Conservation (phyloP, 1,140 invertebrate species). For the Delia radicum region DNA sequence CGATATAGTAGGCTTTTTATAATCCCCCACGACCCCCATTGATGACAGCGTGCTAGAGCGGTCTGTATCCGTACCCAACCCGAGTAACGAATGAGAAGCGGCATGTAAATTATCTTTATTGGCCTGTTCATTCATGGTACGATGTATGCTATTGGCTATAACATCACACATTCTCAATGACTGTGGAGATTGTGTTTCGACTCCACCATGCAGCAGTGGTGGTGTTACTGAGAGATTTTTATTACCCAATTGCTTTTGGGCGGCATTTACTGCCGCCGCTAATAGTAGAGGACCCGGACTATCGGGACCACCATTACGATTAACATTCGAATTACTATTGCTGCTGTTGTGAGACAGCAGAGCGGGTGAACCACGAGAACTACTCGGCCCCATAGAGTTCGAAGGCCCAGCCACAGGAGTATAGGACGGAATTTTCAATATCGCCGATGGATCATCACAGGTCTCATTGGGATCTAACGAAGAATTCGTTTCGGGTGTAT, state of each 20-base stretch:
- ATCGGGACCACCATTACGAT: conserved; percentile 35
- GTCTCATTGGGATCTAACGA: conserved; percentile 58
- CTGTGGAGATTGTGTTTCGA: conserved; percentile 60
- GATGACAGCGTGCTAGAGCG: neutral
- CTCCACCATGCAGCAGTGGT: conserved; percentile 39
- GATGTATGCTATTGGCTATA: conserved; percentile 85
- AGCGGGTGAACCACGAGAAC: conserved; percentile 41
- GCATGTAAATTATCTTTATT: conserved; percentile 30
- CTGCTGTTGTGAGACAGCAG: conserved; percentile 26
- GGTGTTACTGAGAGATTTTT: conserved; percentile 37
- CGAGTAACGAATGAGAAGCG: conserved; percentile 26
- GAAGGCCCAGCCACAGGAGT: conserved; percentile 67
- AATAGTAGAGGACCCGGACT: conserved; percentile 41
- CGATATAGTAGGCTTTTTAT: conserved; percentile 59
- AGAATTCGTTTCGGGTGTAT: conserved; percentile 53
- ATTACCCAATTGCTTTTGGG: conserved; percentile 16
- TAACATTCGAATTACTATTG: conserved; percentile 28
- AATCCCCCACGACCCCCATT: conserved; percentile 24
- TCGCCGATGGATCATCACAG: conserved; percentile 62
- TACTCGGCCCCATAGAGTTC: conserved; percentile 54
- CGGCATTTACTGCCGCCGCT: conserved; percentile 45
- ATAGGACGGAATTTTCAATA: conserved; percentile 91
- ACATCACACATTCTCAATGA: conserved; percentile 65
- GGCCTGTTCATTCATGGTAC: conserved; percentile 76
- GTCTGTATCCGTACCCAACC: conserved; percentile 24